phyloP scores from a whole-genome alignment of 2,113 vertebrate genomes.

The Pachyramphus minor region DNA sequence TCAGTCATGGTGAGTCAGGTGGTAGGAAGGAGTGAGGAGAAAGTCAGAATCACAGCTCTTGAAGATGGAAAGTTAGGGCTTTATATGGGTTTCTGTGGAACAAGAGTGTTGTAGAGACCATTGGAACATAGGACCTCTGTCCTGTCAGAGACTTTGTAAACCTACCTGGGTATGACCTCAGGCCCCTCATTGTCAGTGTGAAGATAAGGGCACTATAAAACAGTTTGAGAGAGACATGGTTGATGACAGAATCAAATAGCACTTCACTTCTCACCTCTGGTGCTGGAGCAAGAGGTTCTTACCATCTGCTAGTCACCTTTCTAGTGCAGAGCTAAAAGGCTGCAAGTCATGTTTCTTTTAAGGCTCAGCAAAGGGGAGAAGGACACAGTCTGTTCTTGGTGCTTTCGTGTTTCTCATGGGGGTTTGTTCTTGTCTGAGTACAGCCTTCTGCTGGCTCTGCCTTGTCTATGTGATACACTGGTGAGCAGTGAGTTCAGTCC shows the following conservation, averaged over 20 bases:
- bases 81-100: neutral
- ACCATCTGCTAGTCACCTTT: neutral
- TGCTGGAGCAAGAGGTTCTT: neutral
- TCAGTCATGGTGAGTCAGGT: neutral
- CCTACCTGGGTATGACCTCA: neutral
- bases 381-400: accelerated
- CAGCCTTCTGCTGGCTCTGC: neutral
- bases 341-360: neutral
- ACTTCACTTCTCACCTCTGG: neutral
- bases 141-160: neutral
- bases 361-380: neutral
- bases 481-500: neutral
- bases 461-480: neutral
- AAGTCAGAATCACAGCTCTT: neutral
- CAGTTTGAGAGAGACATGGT: neutral
- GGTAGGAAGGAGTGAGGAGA: neutral
- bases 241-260: accelerated
- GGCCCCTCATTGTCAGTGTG: no score
- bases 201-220: neutral
- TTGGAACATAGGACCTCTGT: neutral
- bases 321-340: neutral
- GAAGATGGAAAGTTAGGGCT: neutral
- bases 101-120: neutral
- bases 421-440: neutral
- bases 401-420: neutral